These are phyloP conservation scores for Mythimna vitellina DNA, from an alignment of 2,888 invertebrate species.

Conservation along the genomic window DNA sequence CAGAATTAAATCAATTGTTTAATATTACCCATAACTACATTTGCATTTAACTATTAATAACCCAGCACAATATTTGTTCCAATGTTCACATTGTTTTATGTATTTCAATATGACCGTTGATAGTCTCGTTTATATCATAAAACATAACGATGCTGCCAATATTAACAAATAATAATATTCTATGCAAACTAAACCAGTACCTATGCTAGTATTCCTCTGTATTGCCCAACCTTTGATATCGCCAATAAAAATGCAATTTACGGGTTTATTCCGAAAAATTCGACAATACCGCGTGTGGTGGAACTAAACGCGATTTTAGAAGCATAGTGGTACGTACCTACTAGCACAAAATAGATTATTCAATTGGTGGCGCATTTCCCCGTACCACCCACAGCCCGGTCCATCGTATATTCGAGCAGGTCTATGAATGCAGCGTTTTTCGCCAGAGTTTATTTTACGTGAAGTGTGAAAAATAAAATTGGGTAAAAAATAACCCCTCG, in stretches of 20 bases:
- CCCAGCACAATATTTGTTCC: neutral
- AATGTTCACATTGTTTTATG: constrained; percentile 8
- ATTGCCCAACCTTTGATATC: constrained; percentile 27
- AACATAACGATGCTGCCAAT: constrained; percentile 21
- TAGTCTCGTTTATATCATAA: constrained; percentile 18
- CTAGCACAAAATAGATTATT: constrained; percentile 79
- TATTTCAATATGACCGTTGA: constrained; percentile 14
- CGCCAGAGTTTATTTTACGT: constrained; percentile 64
- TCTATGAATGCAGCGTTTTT: constrained; percentile 70
- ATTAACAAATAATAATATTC: constrained; percentile 18
- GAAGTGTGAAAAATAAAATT: constrained; percentile 71
- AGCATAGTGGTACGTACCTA: constrained; percentile 41
- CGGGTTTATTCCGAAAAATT: constrained; percentile 13
- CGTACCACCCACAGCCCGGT: constrained; percentile 56
- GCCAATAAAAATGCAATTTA: constrained; percentile 30
- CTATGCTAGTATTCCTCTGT: neutral
- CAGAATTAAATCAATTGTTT: too few species aligned
- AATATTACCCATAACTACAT: too few species aligned
- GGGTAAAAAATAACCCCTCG: constrained; percentile 57
- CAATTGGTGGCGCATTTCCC: constrained; percentile 79
- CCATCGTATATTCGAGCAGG: constrained; percentile 67
- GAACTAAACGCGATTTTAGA: constrained; percentile 40
- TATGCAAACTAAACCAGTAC: constrained; percentile 24
- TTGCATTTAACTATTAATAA: neutral
- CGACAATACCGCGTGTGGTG: constrained; percentile 9